Conservation (phyloP, 2,797 vertebrate genomes). For the Sarcophilus harrisii region DNA sequence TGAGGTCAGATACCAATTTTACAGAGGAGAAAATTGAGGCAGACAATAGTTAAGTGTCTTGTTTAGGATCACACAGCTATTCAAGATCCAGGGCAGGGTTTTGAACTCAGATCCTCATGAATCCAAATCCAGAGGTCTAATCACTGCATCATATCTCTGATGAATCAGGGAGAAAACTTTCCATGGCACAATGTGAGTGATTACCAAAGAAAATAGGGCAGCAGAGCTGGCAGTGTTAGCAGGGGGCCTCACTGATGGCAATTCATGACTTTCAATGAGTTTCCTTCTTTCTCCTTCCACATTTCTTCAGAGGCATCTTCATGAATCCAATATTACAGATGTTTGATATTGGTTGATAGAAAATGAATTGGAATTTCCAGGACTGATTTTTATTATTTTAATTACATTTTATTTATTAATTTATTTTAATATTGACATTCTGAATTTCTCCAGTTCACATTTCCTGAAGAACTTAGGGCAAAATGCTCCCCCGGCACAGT, state of each 20-base stretch:
- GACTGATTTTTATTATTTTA: background rate
- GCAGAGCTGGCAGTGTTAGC: background rate
- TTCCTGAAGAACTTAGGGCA: background rate
- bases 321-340: background rate
- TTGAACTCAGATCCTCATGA: background rate
- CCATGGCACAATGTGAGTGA: background rate
- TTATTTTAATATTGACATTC: background rate
- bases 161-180: background rate
- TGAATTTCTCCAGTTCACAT: background rate
- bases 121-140: background rate
- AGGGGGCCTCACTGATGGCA: background rate
- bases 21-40: background rate
- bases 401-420: too few relatives aligned
- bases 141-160: background rate
- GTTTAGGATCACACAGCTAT: background rate
- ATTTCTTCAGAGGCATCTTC: background rate
- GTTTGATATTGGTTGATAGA: background rate
- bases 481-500: background rate
- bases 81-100: background rate
- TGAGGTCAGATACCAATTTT: background rate
- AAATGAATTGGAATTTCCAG: background rate
- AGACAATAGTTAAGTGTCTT: background rate
- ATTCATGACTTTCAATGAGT: background rate
- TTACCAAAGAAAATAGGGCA: background rate
- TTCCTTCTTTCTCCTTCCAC: background rate